These are phyloP conservation scores for Chamaedrilus cognettii DNA, from an alignment of 2,888 invertebrate species.

Conservation along the genomic window DNA sequence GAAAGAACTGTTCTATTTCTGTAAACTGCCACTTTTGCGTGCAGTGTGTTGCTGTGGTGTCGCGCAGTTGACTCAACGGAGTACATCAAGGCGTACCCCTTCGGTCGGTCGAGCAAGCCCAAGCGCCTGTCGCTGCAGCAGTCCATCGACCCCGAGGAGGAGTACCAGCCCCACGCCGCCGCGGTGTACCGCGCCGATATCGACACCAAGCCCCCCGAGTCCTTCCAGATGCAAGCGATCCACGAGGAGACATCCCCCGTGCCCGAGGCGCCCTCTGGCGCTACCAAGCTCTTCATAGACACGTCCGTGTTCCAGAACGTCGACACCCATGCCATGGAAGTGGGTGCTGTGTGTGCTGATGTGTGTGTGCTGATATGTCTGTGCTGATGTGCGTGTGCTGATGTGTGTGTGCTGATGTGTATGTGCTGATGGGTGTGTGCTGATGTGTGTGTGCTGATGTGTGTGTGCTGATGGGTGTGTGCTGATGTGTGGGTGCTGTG, in stretches of 20 bases:
- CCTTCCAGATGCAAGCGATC: conserved; percentile 15
- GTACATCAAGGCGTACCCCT: conserved; percentile 16
- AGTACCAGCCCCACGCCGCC: conserved; percentile 38
- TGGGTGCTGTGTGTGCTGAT: conserved; percentile 26
- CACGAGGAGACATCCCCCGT: conserved; percentile 43
- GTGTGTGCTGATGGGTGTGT: no score
- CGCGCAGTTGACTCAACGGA: background rate
- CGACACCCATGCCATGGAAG: conserved; percentile 59
- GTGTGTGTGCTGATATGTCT: background rate
- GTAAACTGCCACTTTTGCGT: no score
- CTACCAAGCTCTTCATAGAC: conserved; percentile 49
- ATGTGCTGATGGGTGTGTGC: no score
- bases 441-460: no score
- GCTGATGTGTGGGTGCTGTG: no score
- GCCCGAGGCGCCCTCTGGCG: conserved; percentile 45
- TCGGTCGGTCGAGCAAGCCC: conserved; percentile 18
- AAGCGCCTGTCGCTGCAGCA: conserved; percentile 39
- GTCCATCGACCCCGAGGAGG: conserved; percentile 39
- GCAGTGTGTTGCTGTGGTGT: background rate
- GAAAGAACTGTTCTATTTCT: background rate
- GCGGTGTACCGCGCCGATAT: conserved; percentile 37
- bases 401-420: no score
- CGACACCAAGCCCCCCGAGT: conserved; percentile 41
- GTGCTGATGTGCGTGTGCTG: no score
- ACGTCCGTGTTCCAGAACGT: conserved; percentile 53